Evolutionary conservation across 2,888 invertebrate species (phyloP).

Genomic region (Apamea crenata): DNA sequence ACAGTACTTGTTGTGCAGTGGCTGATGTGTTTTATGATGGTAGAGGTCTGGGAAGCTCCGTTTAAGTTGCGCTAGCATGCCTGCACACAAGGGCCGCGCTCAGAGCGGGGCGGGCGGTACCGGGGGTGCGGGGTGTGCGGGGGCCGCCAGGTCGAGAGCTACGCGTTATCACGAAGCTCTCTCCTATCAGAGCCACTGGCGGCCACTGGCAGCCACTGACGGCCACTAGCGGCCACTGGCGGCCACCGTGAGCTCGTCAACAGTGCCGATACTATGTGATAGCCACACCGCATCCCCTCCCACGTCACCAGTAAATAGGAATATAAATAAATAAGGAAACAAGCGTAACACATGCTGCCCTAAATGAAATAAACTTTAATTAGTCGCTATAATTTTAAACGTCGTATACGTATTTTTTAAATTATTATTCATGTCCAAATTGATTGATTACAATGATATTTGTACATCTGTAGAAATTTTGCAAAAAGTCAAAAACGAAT

Average conservation of each 20-base stretch:
- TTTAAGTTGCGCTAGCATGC: constrained; percentile 97
- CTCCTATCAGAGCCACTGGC: constrained; percentile 23
- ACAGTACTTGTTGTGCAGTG: constrained; percentile 93
- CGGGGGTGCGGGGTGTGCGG: constrained; percentile 75
- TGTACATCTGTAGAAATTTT: constrained; percentile 57
- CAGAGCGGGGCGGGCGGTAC: constrained; percentile 84
- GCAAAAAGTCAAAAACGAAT: constrained; percentile 57
- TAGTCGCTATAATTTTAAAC: constrained; percentile 49
- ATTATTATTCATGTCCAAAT: constrained; percentile 46
- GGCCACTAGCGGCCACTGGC: constrained; percentile 11
- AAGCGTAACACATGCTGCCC: constrained; percentile 86
- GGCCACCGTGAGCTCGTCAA: constrained; percentile 30
- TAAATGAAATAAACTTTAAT: constrained; percentile 74
- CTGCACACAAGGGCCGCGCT: constrained; percentile 92
- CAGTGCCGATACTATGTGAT: constrained; percentile 40
- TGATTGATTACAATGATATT: constrained; percentile 47
- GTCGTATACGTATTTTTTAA: constrained; percentile 28
- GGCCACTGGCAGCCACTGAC: constrained; percentile 20
- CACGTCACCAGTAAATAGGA: constrained; percentile 80
- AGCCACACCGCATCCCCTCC: constrained; percentile 76
- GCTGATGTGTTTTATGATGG: constrained; percentile 94
- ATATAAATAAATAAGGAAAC: constrained; percentile 81
- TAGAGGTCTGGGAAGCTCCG: constrained; percentile 96
- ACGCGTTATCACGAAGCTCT: constrained; percentile 43
- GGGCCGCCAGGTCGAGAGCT: constrained; percentile 38